These are phyloP conservation scores for Trachurus trachurus DNA, from an alignment of 2,797 vertebrate genomes.

Conservation along the genomic window DNA sequence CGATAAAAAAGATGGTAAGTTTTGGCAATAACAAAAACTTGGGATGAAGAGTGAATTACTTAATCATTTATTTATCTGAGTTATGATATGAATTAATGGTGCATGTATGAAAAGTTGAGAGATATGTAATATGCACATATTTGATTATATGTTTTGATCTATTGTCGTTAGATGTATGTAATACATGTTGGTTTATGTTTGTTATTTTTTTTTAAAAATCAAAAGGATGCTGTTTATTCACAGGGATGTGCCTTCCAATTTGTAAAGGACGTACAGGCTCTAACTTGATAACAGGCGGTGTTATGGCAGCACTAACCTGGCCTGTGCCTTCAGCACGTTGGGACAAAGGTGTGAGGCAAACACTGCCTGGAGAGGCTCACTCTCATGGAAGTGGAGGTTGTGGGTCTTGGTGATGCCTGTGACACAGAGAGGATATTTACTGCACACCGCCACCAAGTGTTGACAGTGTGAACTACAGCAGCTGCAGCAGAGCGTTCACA, in stretches of 20 bases:
- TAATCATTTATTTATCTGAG: no score
- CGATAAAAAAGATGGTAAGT: no score
- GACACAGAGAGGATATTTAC: slow-evolving; percentile 39
- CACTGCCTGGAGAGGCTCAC: slow-evolving; percentile 91
- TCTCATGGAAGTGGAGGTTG: slow-evolving; percentile 91
- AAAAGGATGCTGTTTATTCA: not conserved
- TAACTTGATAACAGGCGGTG: slow-evolving; percentile 7
- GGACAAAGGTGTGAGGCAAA: slow-evolving; percentile 90
- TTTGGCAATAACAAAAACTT: no score
- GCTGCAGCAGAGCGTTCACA: not conserved
- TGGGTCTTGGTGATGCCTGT: slow-evolving; percentile 95
- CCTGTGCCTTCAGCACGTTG: slow-evolving; percentile 90
- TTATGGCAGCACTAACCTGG: slow-evolving; percentile 86
- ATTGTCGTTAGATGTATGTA: no score
- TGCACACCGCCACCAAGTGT: slow-evolving; percentile 78
- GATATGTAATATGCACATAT: no score
- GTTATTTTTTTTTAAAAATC: not conserved
- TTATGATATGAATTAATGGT: no score
- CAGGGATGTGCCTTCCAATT: not conserved
- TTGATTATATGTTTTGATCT: no score
- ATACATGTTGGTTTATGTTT: no score
- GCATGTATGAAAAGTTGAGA: no score
- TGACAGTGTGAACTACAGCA: slow-evolving; percentile 23
- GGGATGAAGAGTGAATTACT: no score
- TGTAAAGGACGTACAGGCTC: not conserved